Conservation (phyloP, 2,888 invertebrate genomes). For the Unio delphinus region DNA sequence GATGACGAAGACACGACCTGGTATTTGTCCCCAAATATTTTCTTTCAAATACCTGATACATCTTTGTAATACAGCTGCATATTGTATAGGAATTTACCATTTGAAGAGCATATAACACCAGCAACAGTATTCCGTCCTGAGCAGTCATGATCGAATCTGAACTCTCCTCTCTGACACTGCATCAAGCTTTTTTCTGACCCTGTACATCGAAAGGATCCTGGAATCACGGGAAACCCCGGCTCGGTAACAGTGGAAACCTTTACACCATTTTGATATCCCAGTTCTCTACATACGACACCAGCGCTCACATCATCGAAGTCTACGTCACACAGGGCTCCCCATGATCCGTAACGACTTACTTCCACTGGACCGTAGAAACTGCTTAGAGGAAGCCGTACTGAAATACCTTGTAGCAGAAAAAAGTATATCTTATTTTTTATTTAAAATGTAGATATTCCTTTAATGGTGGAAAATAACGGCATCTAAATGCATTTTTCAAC, state of each 20-base stretch:
- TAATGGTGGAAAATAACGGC: too few species aligned
- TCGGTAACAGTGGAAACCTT: conserved; percentile 22
- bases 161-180: conserved; percentile 19
- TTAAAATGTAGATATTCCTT: too few species aligned
- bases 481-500: too few species aligned
- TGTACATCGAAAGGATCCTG: conserved; percentile 72
- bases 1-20: too few species aligned
- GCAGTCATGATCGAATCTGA: conserved; percentile 27
- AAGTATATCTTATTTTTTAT: too few species aligned
- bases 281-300: conserved; percentile 36
- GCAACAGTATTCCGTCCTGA: conserved; percentile 24
- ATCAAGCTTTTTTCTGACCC: conserved; percentile 19
- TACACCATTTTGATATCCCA: conserved; percentile 33
- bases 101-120: conserved; percentile 32
- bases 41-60: too few species aligned
- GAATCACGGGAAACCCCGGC: conserved; percentile 27
- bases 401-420: too few species aligned
- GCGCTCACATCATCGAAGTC: conserved; percentile 44
- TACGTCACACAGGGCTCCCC: conserved; percentile 35
- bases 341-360: conserved; percentile 28
- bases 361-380: conserved; percentile 38
- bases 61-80: too few species aligned
- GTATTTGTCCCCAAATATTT: too few species aligned
- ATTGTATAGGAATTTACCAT: conserved; percentile 7
- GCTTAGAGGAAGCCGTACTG: conserved; percentile 18